Evolutionary conservation across 2,113 vertebrate genomes (phyloP).

Genomic region (Synodontis membranacea): DNA sequence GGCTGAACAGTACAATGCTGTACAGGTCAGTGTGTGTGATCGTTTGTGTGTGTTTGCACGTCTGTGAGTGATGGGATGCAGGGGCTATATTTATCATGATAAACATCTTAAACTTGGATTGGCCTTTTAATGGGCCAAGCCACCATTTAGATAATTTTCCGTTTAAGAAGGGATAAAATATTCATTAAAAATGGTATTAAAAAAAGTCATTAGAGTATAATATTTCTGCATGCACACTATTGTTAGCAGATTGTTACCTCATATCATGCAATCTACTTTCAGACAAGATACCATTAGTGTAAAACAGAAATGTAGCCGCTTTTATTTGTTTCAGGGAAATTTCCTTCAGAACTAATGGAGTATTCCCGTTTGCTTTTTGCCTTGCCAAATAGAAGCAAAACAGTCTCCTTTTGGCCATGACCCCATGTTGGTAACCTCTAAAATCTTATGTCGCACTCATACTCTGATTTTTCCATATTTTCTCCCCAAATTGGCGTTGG

Average conservation of each 20-base stretch:
- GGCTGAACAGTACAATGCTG: constrained; percentile 73
- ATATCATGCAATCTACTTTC: neutral
- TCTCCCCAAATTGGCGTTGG: neutral
- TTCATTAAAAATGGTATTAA: no score
- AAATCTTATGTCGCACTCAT: neutral
- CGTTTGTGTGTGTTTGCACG: neutral
- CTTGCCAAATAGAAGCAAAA: neutral
- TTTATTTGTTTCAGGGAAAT: neutral
- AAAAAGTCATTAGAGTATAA: neutral
- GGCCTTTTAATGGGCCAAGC: neutral
- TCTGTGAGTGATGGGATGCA: neutral
- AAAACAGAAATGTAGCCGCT: neutral
- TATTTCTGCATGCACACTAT: neutral
- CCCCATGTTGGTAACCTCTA: neutral
- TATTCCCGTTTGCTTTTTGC: neutral
- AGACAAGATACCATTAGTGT: neutral
- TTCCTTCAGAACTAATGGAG: neutral
- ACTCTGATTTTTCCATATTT: neutral
- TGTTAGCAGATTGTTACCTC: neutral
- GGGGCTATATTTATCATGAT: neutral
- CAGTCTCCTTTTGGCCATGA: neutral
- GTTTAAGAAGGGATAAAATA: neutral
- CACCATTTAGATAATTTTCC: neutral
- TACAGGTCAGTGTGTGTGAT: constrained; percentile 75
- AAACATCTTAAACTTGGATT: neutral